These are phyloP conservation scores for Eulacestoma nigropectus DNA, from an alignment of 2,113 vertebrate genomes.

Conservation along the genomic window DNA sequence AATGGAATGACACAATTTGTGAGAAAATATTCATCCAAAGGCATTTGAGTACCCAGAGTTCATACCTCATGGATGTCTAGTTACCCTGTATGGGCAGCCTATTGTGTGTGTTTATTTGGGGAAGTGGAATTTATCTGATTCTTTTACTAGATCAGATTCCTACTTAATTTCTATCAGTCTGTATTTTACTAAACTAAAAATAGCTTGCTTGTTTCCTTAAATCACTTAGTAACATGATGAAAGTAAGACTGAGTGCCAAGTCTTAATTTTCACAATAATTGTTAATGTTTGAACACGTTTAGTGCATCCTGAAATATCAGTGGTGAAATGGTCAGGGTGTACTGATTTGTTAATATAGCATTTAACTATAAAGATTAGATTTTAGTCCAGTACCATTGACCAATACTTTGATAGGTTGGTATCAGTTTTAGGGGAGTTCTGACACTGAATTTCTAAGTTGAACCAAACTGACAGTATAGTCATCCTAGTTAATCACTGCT, in stretches of 20 bases:
- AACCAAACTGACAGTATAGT: neutral
- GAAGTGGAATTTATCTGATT: neutral
- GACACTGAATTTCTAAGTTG: neutral
- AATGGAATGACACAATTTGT: neutral
- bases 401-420: neutral
- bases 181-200: neutral
- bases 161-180: neutral
- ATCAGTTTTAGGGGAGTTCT: neutral
- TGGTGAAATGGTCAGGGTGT: neutral
- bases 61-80: neutral
- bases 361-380: neutral
- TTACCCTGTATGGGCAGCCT: neutral
- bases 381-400: neutral
- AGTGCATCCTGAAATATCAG: neutral
- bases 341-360: neutral
- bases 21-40: neutral
- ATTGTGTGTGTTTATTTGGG: neutral
- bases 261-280: neutral
- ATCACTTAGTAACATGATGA: neutral
- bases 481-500: neutral
- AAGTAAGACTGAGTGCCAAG: neutral
- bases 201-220: neutral
- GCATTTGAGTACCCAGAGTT: neutral
- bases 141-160: neutral
- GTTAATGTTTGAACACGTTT: neutral